These are phyloP conservation scores for Gnathonemus longibarbis DNA, from an alignment of 2,113 vertebrate species.

Conservation along the genomic window DNA sequence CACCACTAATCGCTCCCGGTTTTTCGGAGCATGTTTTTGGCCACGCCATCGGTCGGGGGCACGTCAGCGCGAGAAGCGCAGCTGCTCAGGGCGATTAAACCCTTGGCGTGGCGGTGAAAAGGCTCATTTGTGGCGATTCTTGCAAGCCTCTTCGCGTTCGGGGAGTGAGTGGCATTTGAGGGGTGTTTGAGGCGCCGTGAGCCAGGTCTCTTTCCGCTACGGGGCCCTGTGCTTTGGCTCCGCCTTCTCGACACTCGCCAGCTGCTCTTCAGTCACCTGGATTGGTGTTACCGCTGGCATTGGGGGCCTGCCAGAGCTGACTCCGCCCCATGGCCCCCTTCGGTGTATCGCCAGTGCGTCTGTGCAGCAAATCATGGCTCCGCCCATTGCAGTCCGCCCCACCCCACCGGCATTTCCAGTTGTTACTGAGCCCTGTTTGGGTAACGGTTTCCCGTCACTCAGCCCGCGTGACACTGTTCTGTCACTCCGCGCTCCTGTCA, in stretches of 20 bases:
- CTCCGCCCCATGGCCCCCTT: neutral
- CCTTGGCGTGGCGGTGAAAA: neutral
- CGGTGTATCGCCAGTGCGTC: neutral
- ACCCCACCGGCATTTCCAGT: neutral
- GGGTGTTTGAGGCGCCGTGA: neutral
- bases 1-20: neutral
- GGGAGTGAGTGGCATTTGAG: neutral
- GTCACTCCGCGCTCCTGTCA: neutral
- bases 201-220: neutral
- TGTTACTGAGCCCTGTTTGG: neutral
- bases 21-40: neutral
- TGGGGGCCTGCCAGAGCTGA: neutral
- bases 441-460: neutral
- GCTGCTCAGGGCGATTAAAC: neutral
- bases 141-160: neutral
- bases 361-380: neutral
- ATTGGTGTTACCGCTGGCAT: neutral
- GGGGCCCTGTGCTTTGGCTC: neutral
- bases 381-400: neutral
- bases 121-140: constrained; percentile 2
- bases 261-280: neutral
- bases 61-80: neutral
- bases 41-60: neutral
- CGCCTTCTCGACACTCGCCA: neutral
- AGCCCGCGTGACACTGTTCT: neutral